Percentiles rank a stretch among this genome's conserved stretches.
Evolutionary conservation across 2,113 vertebrate genomes (phyloP).

Genomic region (Paratilapia polleni): DNA sequence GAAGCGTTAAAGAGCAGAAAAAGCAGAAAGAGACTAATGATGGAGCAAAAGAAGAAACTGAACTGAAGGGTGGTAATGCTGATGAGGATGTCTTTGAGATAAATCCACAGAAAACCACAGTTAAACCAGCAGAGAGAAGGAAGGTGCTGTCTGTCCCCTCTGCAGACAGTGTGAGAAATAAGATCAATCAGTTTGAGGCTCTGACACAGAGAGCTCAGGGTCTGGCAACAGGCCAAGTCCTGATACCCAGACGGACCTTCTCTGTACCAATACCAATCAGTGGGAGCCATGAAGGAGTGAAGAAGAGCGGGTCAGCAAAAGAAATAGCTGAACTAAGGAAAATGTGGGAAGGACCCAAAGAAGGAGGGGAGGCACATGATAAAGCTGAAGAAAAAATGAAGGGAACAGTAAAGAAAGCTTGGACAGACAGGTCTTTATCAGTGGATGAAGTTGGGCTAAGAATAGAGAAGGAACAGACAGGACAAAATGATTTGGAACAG

Average conservation of each 20-base stretch:
- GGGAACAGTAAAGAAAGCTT: conserved; percentile 29
- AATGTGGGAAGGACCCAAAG: conserved; percentile 28
- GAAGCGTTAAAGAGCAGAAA: background rate
- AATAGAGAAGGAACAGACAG: background rate
- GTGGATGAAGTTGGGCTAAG: conserved; percentile 45
- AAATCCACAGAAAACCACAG: conserved; percentile 8
- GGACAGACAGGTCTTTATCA: conserved; percentile 55
- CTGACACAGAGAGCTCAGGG: conserved; percentile 66
- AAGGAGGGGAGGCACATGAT: background rate
- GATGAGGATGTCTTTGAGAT: conserved; percentile 58
- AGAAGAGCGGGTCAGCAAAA: conserved; percentile 66
- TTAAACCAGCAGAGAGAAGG: conserved; percentile 31
- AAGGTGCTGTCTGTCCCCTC: background rate
- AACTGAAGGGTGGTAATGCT: background rate
- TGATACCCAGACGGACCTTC: conserved; percentile 54
- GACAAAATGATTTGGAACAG: background rate
- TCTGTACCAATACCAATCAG: conserved; percentile 61
- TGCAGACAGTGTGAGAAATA: conserved; percentile 76
- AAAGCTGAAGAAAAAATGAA: background rate
- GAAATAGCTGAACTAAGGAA: conserved; percentile 8
- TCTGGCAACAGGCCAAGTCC: background rate
- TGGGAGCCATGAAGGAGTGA: conserved; percentile 29
- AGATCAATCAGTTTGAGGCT: conserved; percentile 80
- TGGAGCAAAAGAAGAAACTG: background rate
- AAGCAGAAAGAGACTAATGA: background rate